phyloP scores from a whole-genome alignment of 2,888 invertebrate genomes.

The Arge pagana region DNA sequence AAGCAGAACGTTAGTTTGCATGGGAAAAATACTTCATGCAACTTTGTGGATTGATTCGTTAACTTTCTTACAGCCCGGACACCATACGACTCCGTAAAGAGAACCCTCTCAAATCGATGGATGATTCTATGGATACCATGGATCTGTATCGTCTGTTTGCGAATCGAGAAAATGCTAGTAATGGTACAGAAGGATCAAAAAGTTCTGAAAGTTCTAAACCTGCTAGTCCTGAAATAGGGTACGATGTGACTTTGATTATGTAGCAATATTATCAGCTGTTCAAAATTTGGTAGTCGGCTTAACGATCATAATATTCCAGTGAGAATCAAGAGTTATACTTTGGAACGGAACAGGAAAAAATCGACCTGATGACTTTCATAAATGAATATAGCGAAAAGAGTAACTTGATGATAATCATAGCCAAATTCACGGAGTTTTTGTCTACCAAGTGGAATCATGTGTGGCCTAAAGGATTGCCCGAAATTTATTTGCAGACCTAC shows the following conservation, averaged over 20 bases:
- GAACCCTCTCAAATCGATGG: constrained; percentile 55
- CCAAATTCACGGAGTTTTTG: constrained; percentile 65
- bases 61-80: constrained; percentile 47
- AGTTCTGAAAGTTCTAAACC: constrained; percentile 51
- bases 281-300: neutral
- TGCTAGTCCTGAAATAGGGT: constrained; percentile 44
- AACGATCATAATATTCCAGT: constrained; percentile 24
- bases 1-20: too few species aligned
- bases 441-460: constrained; percentile 66
- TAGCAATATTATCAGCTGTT: neutral
- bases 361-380: constrained; percentile 69
- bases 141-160: constrained; percentile 68
- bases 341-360: constrained; percentile 67
- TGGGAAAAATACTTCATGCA: too few species aligned
- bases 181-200: constrained; percentile 39
- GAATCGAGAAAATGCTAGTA: constrained; percentile 52
- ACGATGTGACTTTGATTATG: constrained; percentile 6
- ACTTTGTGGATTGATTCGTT: constrained; percentile 17
- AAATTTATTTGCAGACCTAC: constrained; percentile 67
- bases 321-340: constrained; percentile 64
- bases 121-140: constrained; percentile 67
- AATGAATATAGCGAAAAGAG: constrained; percentile 56
- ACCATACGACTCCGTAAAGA: constrained; percentile 57
- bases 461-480: constrained; percentile 68
- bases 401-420: constrained; percentile 65